Conservation (phyloP, 2,888 invertebrate species). For the Chesias legatella region DNA sequence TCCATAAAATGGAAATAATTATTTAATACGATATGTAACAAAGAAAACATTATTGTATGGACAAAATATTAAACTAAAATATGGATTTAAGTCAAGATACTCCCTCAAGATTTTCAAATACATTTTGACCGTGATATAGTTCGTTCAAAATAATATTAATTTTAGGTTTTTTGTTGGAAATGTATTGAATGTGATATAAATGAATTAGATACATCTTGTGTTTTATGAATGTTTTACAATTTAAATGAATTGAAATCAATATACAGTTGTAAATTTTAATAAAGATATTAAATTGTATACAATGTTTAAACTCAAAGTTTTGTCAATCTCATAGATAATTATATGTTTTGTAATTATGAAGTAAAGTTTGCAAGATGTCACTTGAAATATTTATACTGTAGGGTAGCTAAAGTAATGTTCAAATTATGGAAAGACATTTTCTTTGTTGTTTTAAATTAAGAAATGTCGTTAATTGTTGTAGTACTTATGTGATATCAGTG, state of each 20-base stretch:
- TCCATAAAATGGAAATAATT: too few species aligned
- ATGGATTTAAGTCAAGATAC: too few species aligned
- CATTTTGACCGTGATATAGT: too few species aligned
- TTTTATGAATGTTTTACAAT: background rate
- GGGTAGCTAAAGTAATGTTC: slow-evolving; percentile 1
- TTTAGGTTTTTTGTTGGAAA: slow-evolving; percentile 3
- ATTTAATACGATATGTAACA: too few species aligned
- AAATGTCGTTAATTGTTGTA: slow-evolving; percentile 15
- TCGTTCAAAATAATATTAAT: slow-evolving; percentile 2
- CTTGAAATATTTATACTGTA: background rate
- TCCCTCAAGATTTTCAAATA: too few species aligned
- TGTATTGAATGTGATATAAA: slow-evolving; percentile 25
- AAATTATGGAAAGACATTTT: slow-evolving; percentile 6
- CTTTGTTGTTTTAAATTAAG: slow-evolving; percentile 19
- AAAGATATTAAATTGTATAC: too few species aligned
- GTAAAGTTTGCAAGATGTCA: background rate
- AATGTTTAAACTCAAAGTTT: too few species aligned
- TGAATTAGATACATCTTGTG: slow-evolving; percentile 8
- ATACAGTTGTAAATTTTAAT: too few species aligned
- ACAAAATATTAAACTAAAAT: too few species aligned
- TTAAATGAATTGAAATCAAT: background rate
- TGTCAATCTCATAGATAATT: too few species aligned
- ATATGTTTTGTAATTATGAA: background rate
- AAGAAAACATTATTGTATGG: too few species aligned
- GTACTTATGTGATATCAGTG: slow-evolving; percentile 33